A percentile compares a stretch with the other conserved stretches of the same genome.
Conservation (phyloP, 1,140 invertebrate species). For the Drosophila repleta region DNA sequence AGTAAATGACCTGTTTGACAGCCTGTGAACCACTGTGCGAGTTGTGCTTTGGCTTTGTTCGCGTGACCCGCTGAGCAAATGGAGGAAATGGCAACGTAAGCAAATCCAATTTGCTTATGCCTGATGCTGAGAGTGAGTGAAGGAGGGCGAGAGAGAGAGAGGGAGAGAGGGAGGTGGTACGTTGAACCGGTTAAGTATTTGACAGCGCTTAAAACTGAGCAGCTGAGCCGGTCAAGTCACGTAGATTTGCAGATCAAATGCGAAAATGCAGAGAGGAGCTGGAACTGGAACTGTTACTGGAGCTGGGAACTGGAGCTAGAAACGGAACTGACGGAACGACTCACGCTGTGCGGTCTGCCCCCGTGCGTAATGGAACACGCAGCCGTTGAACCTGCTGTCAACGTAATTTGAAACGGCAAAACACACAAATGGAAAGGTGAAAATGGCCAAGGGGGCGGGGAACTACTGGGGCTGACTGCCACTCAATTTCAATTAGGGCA, state of each 20-base stretch:
- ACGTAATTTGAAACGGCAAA: conserved; percentile 42
- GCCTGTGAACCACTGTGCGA: conserved; percentile 29
- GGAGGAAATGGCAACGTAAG: conserved; percentile 42
- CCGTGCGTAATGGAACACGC: conserved; percentile 52
- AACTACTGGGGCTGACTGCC: conserved; percentile 20
- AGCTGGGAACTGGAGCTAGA: not conserved
- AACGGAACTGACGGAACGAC: not conserved
- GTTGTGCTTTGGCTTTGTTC: conserved; percentile 37
- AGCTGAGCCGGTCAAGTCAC: conserved; percentile 35
- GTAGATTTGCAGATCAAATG: conserved; percentile 37
- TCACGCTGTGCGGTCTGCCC: not conserved
- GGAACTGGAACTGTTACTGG: not conserved
- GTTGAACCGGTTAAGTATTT: conserved; percentile 44
- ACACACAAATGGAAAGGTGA: conserved; percentile 25
- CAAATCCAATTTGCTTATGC: conserved; percentile 45
- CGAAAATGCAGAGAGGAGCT: conserved; percentile 3
- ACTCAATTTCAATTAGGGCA: conserved; percentile 65
- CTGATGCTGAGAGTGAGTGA: conserved; percentile 24
- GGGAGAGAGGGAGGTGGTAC: not conserved
- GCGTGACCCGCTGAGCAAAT: conserved; percentile 49
- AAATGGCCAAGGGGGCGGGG: not conserved
- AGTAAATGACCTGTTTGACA: not conserved
- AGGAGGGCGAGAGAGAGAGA: not conserved
- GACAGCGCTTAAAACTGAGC: conserved; percentile 11
- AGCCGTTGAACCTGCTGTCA: conserved; percentile 57